Base-by-base conservation (phyloP, 1,140 invertebrate genomes). In the Procambarus clarkii region DNA sequence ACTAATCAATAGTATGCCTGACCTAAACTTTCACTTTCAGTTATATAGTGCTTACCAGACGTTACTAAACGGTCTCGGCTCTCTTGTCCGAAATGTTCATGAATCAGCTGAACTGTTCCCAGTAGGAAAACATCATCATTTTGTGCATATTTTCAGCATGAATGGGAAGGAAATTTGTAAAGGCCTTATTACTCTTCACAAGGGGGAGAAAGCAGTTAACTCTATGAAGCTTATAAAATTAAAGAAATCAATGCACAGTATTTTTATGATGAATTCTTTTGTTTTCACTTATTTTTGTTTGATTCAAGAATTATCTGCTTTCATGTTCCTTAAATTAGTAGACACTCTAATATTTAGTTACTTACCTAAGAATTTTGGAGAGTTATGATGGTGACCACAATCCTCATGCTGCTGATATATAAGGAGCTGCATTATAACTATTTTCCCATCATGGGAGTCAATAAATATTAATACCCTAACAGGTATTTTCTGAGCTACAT, bases 101-200 rank as follows among this genome's bases (percentile, higher is more conserved):
- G 88, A 48, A n/a, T 50, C 82, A 21, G 88, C 82, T 18, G 81
- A 91, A 54, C 21, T 74, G 34, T 91, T 91, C 50, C 88, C 88
- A 85, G 88, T 91, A 91, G 88, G 88, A 77, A 85, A 74, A 71
- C 24, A 44, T 64, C 13, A 2, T 4, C 4, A 21, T 91, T 83
- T 85, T 78, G 88, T 91, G 81, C 88, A 91, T 46, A 79, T 34
- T n/a, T 64, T 11, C 64, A 78, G 88, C 88, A 91, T 91, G 88
- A 46, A 8, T 48, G 48, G 58, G 54, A 34, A 64, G 45, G 81
- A 44, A 7, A 11, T 9, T 50, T 46, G 15, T 50, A 24, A 44
- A 78, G 86, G n/a, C 8, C 71, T 64, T 54, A 76, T 77, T 50
- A 44, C 46, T 60, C 54, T 11, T 78, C 58, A 48, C 24, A 34